Percentiles rank a stretch among this genome's conserved stretches.
phyloP scores from a whole-genome alignment of 2,888 invertebrate species.

The Priocnemis perturbator region DNA sequence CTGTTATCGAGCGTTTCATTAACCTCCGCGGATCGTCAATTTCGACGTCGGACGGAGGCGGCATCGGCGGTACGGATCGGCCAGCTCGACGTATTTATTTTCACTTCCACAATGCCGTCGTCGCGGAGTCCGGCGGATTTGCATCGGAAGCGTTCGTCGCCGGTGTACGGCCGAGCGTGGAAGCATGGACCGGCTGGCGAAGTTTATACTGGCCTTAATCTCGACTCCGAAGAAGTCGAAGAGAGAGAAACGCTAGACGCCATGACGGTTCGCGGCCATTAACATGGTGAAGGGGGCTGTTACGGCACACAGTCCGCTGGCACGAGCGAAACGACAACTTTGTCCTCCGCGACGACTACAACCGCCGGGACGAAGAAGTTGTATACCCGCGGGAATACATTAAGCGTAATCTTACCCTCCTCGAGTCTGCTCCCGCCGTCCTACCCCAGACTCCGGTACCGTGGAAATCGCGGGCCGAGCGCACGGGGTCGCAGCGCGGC shows the following conservation, averaged over 20 bases:
- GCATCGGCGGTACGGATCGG: too few relatives aligned
- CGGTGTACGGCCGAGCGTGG: background rate
- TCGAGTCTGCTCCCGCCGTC: background rate
- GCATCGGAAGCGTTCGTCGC: too few relatives aligned
- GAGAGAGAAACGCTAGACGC: slow-evolving; percentile 19
- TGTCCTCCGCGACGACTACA: slow-evolving; percentile 44
- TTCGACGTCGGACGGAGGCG: too few relatives aligned
- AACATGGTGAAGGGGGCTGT: slow-evolving; percentile 56
- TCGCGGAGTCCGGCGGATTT: too few relatives aligned
- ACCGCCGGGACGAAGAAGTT: slow-evolving; percentile 46
- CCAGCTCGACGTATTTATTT: too few relatives aligned
- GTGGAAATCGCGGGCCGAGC: too few relatives aligned
- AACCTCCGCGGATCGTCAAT: too few relatives aligned
- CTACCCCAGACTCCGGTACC: background rate
- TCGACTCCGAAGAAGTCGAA: slow-evolving; percentile 33
- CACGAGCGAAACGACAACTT: slow-evolving; percentile 43
- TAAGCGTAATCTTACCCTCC: slow-evolving; percentile 52
- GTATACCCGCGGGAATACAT: slow-evolving; percentile 54
- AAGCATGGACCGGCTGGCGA: slow-evolving; percentile 36
- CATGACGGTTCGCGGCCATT: slow-evolving; percentile 32
- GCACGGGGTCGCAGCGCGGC: too few relatives aligned
- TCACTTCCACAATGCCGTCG: too few relatives aligned
- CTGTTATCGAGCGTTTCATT: too few relatives aligned
- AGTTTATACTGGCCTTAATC: slow-evolving; percentile 34
- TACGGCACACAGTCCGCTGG: slow-evolving; percentile 37